Conservation (phyloP, 2,888 invertebrate species). For the Coleophora deauratella region DNA sequence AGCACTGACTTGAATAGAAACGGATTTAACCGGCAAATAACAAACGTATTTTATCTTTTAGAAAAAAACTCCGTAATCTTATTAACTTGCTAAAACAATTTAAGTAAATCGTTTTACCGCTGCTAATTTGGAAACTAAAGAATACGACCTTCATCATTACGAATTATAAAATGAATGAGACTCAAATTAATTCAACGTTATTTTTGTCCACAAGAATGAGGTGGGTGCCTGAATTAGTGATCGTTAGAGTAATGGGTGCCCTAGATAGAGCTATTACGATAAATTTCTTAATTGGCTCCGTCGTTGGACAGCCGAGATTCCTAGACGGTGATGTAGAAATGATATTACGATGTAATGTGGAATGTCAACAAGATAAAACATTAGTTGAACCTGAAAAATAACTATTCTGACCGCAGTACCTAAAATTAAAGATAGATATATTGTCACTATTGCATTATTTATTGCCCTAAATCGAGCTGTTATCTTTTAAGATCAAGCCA, state of each 20-base stretch:
- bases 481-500: too few species aligned
- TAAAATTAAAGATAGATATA: too few species aligned
- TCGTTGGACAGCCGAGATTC: conserved; percentile 54
- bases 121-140: not conserved
- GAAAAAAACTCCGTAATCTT: too few species aligned
- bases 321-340: conserved; percentile 58
- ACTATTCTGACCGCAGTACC: too few species aligned
- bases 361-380: conserved; percentile 29
- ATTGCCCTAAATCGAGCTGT: too few species aligned
- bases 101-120: too few species aligned
- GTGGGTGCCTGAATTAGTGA: conserved; percentile 42
- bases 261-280: conserved; percentile 59
- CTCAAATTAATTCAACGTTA: not conserved
- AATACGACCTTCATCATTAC: not conserved
- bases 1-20: too few species aligned
- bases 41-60: too few species aligned
- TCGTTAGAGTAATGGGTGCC: conserved; percentile 59
- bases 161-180: conserved; percentile 2
- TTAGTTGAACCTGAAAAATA: conserved; percentile 1
- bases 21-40: too few species aligned
- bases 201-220: conserved; percentile 13
- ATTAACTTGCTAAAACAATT: too few species aligned
- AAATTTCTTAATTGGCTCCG: conserved; percentile 65
- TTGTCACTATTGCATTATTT: too few species aligned
- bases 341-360: conserved; percentile 44